Conservation (phyloP, 2,797 vertebrate genomes). For the Sylvilagus floridanus region DNA sequence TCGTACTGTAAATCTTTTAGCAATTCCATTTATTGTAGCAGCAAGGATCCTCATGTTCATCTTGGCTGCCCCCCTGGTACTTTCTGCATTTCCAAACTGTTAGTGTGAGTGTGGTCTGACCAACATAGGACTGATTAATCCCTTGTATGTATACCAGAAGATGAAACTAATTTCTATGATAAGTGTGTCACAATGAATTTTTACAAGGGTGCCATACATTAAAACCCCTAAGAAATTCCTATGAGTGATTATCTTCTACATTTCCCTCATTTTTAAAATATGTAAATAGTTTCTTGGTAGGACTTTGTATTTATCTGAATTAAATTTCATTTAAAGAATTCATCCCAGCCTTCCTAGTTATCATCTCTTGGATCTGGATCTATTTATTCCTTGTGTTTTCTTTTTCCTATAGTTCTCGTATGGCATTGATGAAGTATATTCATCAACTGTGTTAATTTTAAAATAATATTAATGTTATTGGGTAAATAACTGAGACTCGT, state of each 20-base stretch:
- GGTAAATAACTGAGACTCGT: background rate
- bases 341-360: background rate
- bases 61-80: background rate
- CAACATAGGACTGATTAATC: no score
- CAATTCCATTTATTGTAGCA: background rate
- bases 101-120: background rate
- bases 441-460: background rate
- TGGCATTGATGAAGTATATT: background rate
- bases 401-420: background rate
- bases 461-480: background rate
- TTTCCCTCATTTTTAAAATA: background rate
- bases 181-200: background rate
- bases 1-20: background rate
- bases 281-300: background rate
- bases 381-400: background rate
- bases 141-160: background rate
- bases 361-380: background rate
- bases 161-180: background rate
- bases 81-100: background rate
- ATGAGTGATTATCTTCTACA: background rate
- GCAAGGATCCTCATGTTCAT: background rate
- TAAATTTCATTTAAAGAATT: constrained; percentile 15
- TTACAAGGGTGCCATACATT: background rate
- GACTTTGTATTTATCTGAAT: background rate
- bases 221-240: background rate